Conservation (phyloP, 2,797 vertebrate genomes). For the Spinibarbus caldwelli region DNA sequence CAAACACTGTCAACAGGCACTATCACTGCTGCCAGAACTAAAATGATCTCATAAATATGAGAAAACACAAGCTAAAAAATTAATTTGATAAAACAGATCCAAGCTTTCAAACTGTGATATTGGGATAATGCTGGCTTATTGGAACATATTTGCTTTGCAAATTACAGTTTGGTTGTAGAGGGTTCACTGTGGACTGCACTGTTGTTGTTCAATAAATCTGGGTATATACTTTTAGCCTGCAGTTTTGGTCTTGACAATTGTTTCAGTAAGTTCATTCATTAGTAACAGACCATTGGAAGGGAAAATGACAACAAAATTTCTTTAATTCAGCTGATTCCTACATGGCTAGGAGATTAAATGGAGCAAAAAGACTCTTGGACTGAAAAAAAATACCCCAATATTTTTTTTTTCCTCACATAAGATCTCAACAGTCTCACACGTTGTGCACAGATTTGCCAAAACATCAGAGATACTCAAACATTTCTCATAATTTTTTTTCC, state of each 20-base stretch:
- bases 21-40: neutral
- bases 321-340: no score
- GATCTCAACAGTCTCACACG: neutral
- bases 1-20: constrained; percentile 33
- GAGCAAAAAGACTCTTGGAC: no score
- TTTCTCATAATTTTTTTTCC: neutral
- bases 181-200: neutral
- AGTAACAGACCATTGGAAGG: neutral
- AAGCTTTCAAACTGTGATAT: neutral
- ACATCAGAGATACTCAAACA: neutral
- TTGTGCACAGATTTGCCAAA: neutral
- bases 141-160: constrained; percentile 8
- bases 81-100: neutral
- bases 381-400: no score
- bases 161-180: constrained; percentile 2
- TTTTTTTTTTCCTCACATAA: no score
- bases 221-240: neutral
- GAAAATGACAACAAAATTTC: no score
- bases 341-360: no score
- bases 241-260: neutral
- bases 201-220: neutral
- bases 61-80: constrained; percentile 7
- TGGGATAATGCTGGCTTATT: neutral
- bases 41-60: constrained; percentile 36
- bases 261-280: neutral